Evolutionary conservation across 2,113 vertebrate genomes (phyloP).

Genomic region (Trichechus manatus): DNA sequence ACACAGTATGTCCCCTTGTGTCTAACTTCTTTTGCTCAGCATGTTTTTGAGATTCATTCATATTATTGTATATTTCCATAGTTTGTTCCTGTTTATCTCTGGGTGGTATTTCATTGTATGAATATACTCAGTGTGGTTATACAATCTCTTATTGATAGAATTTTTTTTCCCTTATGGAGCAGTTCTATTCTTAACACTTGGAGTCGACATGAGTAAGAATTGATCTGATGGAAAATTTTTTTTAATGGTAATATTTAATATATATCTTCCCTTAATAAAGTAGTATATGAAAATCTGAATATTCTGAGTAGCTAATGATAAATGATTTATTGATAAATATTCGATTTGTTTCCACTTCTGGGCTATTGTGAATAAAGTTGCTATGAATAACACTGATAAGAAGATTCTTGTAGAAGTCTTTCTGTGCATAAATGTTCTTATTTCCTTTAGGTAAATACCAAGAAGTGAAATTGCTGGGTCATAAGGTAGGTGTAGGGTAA

Average conservation of each 20-base stretch:
- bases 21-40: background rate
- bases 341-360: background rate
- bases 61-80: background rate
- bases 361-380: background rate
- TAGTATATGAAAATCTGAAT: too few relatives aligned
- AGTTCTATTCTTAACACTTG: too few relatives aligned
- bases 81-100: background rate
- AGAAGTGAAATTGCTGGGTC: background rate
- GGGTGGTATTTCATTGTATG: background rate
- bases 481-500: background rate
- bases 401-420: background rate
- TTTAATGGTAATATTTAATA: too few relatives aligned
- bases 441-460: background rate
- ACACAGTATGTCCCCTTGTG: background rate
- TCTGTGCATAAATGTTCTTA: background rate
- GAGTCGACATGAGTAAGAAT: too few relatives aligned
- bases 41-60: background rate
- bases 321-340: background rate
- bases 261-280: too few relatives aligned
- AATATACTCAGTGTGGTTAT: background rate
- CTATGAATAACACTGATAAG: background rate
- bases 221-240: too few relatives aligned
- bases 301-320: background rate
- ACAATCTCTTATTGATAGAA: background rate
- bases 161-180: too few relatives aligned